phyloP scores from a whole-genome alignment of 2,888 invertebrate species.

The Pherbina coryleti region DNA sequence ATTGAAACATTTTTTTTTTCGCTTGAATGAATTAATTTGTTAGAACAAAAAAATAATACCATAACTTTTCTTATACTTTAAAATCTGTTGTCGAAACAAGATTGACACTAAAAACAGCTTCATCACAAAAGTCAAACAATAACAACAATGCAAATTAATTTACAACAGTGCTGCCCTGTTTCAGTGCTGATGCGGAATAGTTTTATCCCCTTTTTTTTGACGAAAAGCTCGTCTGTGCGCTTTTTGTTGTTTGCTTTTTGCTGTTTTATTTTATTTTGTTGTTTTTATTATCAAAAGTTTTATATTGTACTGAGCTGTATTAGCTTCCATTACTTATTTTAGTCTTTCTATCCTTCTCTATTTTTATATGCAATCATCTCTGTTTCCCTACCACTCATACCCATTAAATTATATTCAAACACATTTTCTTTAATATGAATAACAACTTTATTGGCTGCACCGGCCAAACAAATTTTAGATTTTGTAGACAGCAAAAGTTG shows the following conservation, averaged over 20 bases:
- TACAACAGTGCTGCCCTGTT: too few relatives aligned
- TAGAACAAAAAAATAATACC: too few relatives aligned
- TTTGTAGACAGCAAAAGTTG: constrained; percentile 18
- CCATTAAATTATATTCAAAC: constrained; percentile 14
- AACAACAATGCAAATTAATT: too few relatives aligned
- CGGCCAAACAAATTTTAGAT: neutral
- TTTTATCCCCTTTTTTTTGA: too few relatives aligned
- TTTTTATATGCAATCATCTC: neutral
- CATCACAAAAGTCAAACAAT: too few relatives aligned
- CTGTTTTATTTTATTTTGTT: neutral
- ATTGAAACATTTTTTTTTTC: too few relatives aligned
- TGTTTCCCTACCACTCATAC: neutral
- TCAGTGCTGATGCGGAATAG: too few relatives aligned
- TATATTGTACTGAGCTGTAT: neutral
- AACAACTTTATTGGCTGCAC: constrained; percentile 26
- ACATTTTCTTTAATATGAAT: constrained; percentile 29
- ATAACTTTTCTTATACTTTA: too few relatives aligned
- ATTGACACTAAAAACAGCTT: too few relatives aligned
- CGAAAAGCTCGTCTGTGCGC: neutral
- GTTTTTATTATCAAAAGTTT: too few relatives aligned
- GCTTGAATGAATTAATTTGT: too few relatives aligned
- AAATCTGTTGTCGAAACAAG: too few relatives aligned
- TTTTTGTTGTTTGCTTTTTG: neutral
- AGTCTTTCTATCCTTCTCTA: neutral
- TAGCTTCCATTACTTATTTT: neutral